Evolutionary conservation across 2,888 invertebrate genomes (phyloP), one percentile per base, ranked within the genome.

Genomic region (Eremobia ochroleuca): DNA sequence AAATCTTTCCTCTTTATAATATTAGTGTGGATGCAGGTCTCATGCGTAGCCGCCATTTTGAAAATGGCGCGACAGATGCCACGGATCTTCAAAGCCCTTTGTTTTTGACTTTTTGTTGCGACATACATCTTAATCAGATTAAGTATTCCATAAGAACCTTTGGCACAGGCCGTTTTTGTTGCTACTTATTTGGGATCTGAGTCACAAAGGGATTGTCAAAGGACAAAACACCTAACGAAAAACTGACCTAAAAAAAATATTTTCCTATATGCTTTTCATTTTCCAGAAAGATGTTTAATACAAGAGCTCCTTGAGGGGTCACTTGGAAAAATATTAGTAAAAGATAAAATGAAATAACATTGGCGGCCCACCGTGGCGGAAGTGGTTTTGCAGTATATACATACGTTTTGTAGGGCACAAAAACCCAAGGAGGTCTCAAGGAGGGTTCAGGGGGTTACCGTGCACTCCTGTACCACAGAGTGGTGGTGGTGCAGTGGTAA

Each of bases 191-290:
- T 62, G 34, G 43, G 37, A n/a, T 73, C 62, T 61, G 3, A 34
- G 25, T 70, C 28, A 40, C 58, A 77, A 81, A 77, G 31, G 13
- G 21, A 61, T 81, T 58, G 55, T 49, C 31, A 34, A 70, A 70
- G 46, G 11, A 34, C 18, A 68, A 76, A 58, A 70, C 70, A 49
- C 18, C 59, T 71, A 67, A 28, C 34, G 34, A 76, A 21, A 70
- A 15, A 11, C 31, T 52, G 37, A 76, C 34, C 43, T 68, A 46
- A 55, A 18, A 43, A 66, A 73, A 73, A 73, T 61, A 40, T 72
- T 72, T 71, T 69, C 52, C 43, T 34, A 4, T 28, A 37, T 40
- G 18, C 13, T 62, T 52, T 58, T 25, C 58, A 31, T 78, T 73
- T 52, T 65, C 59, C n/a, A 21, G 34, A 59, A 25, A 46, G 43